Evolutionary conservation across 2,888 invertebrate species (phyloP).

Genomic region (Antitype chi): DNA sequence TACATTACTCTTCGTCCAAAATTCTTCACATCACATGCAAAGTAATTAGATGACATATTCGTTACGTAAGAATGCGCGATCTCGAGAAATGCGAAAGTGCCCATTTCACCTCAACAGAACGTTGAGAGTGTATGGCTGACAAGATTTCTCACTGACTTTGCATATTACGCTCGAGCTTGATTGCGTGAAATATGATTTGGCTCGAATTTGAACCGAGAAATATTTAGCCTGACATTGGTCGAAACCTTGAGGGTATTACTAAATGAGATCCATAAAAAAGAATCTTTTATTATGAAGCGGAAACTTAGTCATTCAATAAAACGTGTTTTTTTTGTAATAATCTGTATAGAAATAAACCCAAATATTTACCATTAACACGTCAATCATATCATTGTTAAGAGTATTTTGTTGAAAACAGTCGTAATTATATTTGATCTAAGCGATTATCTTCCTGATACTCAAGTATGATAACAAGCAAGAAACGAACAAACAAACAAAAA

Average conservation of each 20-base stretch:
- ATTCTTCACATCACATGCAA: conserved; percentile 53
- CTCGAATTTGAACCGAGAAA: conserved; percentile 3
- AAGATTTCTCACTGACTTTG: conserved; percentile 82
- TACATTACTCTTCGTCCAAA: conserved; percentile 30
- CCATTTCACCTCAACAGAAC: conserved; percentile 75
- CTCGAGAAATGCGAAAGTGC: conserved; percentile 82
- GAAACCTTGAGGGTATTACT: conserved; percentile 42
- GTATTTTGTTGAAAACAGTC: conserved; percentile 18
- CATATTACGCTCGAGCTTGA: conserved; percentile 63
- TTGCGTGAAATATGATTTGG: conserved; percentile 25
- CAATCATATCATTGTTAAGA: conserved; percentile 34
- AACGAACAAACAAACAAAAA: conserved; percentile 21
- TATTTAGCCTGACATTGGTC: conserved; percentile 37
- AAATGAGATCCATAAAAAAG: not conserved
- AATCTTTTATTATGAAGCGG: conserved; percentile 37
- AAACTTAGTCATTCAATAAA: conserved; percentile 35
- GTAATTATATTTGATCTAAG: conserved; percentile 12
- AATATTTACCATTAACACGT: conserved; percentile 34
- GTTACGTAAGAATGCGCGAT: conserved; percentile 69
- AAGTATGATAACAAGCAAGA: conserved; percentile 38
- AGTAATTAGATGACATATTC: conserved; percentile 77
- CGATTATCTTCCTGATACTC: conserved; percentile 25
- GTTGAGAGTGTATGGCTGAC: conserved; percentile 47
- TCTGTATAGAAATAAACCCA: conserved; percentile 16
- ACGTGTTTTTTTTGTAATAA: conserved; percentile 28